phyloP scores from a whole-genome alignment of 1,140 invertebrate genomes.

The Pachypeltis micranthus region DNA sequence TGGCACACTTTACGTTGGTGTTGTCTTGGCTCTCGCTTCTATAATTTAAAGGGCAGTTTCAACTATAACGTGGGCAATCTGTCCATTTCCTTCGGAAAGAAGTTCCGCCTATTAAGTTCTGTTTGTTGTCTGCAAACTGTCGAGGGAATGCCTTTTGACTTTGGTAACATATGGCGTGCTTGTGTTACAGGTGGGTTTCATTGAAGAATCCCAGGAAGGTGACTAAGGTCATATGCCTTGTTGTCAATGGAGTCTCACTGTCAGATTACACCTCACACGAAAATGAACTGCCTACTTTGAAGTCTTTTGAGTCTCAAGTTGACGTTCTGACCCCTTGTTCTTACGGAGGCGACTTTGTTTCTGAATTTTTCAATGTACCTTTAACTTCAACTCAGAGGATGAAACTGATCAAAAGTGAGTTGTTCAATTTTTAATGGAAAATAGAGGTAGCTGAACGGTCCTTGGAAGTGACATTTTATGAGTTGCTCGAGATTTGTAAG shows the following conservation, averaged over 20 bases:
- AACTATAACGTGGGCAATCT: too few species aligned
- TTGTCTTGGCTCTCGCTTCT: too few species aligned
- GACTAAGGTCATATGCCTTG: conserved; percentile 54
- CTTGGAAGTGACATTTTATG: background rate
- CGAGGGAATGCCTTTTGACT: too few species aligned
- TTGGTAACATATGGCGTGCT: too few species aligned
- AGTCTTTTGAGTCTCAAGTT: conserved; percentile 48
- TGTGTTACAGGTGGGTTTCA: conserved; percentile 56
- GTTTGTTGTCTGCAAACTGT: too few species aligned
- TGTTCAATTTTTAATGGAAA: too few species aligned
- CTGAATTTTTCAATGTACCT: conserved; percentile 63
- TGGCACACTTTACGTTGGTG: too few species aligned
- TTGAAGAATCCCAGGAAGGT: conserved; percentile 59
- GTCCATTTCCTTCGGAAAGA: too few species aligned
- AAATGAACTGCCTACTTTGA: conserved; percentile 45
- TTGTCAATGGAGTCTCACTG: conserved; percentile 64
- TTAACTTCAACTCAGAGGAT: conserved; percentile 53
- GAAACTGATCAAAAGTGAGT: conserved; percentile 42
- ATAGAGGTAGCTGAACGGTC: too few species aligned
- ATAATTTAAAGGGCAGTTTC: too few species aligned
- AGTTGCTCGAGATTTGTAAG: too few species aligned
- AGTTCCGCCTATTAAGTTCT: too few species aligned
- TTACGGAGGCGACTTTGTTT: conserved; percentile 56
- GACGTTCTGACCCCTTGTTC: conserved; percentile 60
- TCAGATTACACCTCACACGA: conserved; percentile 56